phyloP scores from a whole-genome alignment of 2,113 vertebrate genomes.

The Phycodurus eques region DNA sequence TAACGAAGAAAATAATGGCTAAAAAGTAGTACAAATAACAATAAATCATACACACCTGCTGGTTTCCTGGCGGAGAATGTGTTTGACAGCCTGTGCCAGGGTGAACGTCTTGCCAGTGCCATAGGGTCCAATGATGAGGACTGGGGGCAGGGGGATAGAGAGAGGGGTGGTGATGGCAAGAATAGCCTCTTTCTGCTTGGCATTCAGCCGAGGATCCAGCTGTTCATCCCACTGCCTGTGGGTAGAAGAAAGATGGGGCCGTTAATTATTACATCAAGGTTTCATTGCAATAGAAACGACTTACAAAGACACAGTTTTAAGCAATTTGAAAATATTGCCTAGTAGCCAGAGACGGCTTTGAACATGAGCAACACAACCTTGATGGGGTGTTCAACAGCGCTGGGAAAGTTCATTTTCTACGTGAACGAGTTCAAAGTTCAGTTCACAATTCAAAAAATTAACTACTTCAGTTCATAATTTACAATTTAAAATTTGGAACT shows the following conservation, averaged over 20 bases:
- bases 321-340: constrained; percentile 4
- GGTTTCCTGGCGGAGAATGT: constrained; percentile 93
- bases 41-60: constrained; percentile 76
- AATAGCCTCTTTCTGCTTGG: constrained; percentile 98
- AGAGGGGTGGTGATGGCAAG: constrained; percentile 95
- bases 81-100: constrained; percentile 96
- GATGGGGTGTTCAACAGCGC: too few relatives aligned
- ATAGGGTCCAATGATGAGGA: constrained; percentile 97
- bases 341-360: not conserved
- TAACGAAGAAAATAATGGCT: not conserved
- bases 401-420: too few relatives aligned
- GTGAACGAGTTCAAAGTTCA: too few relatives aligned
- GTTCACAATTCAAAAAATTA: too few relatives aligned
- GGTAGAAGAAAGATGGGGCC: not conserved
- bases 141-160: constrained; percentile 86
- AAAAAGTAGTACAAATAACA: not conserved
- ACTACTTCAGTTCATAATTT: too few relatives aligned
- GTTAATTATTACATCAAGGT: constrained; percentile 1
- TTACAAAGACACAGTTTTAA: not conserved
- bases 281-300: not conserved
- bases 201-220: constrained; percentile 95
- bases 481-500: too few relatives aligned
- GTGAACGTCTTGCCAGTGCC: constrained; percentile 99
- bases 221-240: constrained; percentile 97
- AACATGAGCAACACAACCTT: too few relatives aligned